A percentile compares a stretch with the other conserved stretches of the same genome.
Evolutionary conservation across 2,888 invertebrate genomes (phyloP).

Genomic region (Temnothorax unifasciatus): DNA sequence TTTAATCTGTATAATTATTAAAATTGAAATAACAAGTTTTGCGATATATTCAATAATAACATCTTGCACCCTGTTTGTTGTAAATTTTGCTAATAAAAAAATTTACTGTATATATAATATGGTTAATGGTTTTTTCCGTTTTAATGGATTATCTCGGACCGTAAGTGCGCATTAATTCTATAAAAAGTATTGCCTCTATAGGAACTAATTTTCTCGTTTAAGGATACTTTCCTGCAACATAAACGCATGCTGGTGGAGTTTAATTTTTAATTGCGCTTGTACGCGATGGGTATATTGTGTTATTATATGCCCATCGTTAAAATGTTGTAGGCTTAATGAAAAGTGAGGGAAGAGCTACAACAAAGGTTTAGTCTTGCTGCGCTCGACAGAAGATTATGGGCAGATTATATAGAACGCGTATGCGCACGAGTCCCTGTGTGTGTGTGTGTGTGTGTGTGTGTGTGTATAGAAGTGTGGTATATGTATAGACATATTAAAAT

Average conservation of each 20-base stretch:
- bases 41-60: neutral
- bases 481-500: neutral
- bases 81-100: neutral
- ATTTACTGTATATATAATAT: neutral
- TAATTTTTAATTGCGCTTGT: constrained; percentile 11
- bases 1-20: neutral
- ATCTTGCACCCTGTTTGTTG: neutral
- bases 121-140: neutral
- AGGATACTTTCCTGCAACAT: neutral
- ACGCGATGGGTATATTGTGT: neutral
- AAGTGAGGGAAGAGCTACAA: neutral
- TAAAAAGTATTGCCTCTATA: neutral
- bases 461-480: neutral
- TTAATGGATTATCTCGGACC: neutral
- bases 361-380: constrained; percentile 13
- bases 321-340: constrained; percentile 6
- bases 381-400: neutral
- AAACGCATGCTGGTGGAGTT: neutral
- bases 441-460: neutral
- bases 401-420: neutral
- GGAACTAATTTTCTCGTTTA: constrained; percentile 5
- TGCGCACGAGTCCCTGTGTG: neutral
- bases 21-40: neutral
- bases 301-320: neutral
- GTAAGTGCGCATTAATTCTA: neutral